A percentile compares a stretch with the other conserved stretches of the same genome.
phyloP scores from a whole-genome alignment of 1,140 invertebrate genomes.

The Tetraneura akinire region DNA sequence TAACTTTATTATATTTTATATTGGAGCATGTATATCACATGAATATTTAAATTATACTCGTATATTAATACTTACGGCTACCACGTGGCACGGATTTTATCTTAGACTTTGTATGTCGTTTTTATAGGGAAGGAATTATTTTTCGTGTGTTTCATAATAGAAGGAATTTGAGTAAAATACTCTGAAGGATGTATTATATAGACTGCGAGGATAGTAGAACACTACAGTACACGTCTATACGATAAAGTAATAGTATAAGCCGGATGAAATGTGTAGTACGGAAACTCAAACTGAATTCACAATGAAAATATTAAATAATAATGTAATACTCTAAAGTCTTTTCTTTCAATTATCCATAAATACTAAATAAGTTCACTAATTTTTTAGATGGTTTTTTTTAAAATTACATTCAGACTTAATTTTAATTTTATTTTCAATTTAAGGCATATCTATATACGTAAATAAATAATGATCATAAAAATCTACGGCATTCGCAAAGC shows the following conservation, averaged over 20 bases:
- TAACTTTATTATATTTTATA: too few relatives aligned
- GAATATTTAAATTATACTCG: too few relatives aligned
- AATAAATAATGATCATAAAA: too few relatives aligned
- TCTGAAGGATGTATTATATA: not conserved
- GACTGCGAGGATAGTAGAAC: not conserved
- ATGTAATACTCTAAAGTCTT: not conserved
- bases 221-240: not conserved
- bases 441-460: too few relatives aligned
- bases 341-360: not conserved
- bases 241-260: not conserved
- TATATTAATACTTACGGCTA: too few relatives aligned
- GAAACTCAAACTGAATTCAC: constrained; percentile 18
- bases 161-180: not conserved
- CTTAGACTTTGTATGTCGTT: not conserved
- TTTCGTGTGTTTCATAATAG: not conserved
- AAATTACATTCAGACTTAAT: not conserved
- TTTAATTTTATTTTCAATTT: not conserved
- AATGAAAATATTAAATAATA: constrained; percentile 29
- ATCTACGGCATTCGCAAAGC: too few relatives aligned
- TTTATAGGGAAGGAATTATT: not conserved
- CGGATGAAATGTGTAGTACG: not conserved
- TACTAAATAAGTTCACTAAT: not conserved
- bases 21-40: not conserved
- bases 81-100: not conserved
- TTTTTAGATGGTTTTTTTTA: constrained; percentile 11